Conservation (phyloP, 2,797 vertebrate species). For the Diceros bicornis region DNA sequence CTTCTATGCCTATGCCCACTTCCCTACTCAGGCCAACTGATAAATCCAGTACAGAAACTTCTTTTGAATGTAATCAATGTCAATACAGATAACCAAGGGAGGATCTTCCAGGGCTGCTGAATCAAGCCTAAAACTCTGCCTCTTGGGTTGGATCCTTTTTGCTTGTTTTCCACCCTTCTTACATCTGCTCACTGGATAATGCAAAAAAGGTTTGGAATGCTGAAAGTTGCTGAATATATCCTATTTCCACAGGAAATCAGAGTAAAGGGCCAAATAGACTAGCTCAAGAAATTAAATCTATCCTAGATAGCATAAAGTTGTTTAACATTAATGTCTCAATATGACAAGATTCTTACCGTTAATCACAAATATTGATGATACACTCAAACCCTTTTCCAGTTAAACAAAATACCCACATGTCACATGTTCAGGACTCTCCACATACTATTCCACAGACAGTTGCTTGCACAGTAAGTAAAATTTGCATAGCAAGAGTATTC, state of each 20-base stretch:
- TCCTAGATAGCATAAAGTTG: background rate
- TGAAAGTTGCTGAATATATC: background rate
- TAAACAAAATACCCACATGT: background rate
- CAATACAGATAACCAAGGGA: background rate
- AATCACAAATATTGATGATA: background rate
- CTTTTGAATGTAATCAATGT: background rate
- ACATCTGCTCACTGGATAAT: background rate
- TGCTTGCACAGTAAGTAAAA: background rate
- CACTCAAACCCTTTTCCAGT: background rate
- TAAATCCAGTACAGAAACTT: background rate
- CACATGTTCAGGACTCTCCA: background rate
- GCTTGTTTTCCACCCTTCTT: background rate
- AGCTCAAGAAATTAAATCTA: slow-evolving; percentile 4
- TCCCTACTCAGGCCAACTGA: background rate
- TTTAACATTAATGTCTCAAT: slow-evolving; percentile 3
- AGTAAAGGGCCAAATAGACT: background rate
- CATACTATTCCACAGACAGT: background rate
- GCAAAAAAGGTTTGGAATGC: background rate
- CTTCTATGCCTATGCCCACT: background rate
- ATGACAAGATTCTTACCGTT: background rate
- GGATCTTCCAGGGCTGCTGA: background rate
- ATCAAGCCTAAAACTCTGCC: background rate
- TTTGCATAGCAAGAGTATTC: background rate
- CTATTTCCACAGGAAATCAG: background rate
- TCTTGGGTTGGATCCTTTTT: background rate